phyloP scores from a whole-genome alignment of 1,140 invertebrate species.

The Chrysomallon squamiferum region DNA sequence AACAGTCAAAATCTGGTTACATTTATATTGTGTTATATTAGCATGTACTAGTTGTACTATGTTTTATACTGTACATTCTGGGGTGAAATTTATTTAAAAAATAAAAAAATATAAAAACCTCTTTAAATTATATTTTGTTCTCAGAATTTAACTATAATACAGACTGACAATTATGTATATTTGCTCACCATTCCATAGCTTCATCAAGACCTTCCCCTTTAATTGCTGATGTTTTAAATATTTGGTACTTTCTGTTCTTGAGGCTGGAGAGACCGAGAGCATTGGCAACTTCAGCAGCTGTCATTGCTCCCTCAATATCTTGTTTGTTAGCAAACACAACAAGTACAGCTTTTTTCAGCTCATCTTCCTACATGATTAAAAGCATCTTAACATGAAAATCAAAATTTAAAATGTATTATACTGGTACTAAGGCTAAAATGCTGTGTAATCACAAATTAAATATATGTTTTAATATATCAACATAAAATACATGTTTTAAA shows the following conservation, averaged over 20 bases:
- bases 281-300: conserved; percentile 95
- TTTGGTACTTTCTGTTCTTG: conserved; percentile 98
- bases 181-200: conserved; percentile 93
- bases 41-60: no score
- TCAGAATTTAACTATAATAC: no score
- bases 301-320: conserved; percentile 96
- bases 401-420: background rate
- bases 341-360: conserved; percentile 91
- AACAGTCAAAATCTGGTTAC: no score
- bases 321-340: conserved; percentile 99
- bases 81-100: no score
- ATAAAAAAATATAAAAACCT: no score
- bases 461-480: background rate
- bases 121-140: no score
- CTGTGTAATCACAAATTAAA: background rate
- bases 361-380: conserved; percentile 82
- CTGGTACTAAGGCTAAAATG: background rate
- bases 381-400: conserved; percentile 8
- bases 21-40: no score
- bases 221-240: conserved; percentile 98
- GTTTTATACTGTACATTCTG: no score
- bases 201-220: conserved; percentile 98
- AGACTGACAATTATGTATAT: background rate
- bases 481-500: background rate
- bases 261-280: conserved; percentile 92